Conservation (phyloP, 2,113 vertebrate species). For the Diadophis punctatus region DNA sequence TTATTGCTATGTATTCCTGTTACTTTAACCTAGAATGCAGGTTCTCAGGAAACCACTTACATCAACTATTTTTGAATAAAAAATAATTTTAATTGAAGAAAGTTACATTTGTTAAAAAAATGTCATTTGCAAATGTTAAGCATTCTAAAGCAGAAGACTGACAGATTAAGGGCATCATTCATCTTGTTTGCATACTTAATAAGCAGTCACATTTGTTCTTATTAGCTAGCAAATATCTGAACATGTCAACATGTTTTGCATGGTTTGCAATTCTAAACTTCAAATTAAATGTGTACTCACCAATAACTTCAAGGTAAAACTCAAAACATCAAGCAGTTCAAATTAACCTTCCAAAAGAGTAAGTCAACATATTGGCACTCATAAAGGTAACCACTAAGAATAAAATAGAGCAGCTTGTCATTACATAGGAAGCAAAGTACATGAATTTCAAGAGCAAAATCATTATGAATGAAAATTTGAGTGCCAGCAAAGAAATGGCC, state of each 20-base stretch:
- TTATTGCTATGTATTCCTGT: not conserved
- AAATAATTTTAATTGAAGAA: conserved; percentile 48
- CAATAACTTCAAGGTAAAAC: conserved; percentile 13
- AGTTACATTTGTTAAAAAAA: conserved; percentile 45
- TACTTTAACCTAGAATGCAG: not conserved
- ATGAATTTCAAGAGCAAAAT: not conserved
- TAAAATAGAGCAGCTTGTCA: not conserved
- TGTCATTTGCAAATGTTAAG: conserved; percentile 50
- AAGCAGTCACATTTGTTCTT: conserved; percentile 57
- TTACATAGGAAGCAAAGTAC: not conserved
- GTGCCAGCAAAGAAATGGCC: no score
- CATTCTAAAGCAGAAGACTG: conserved; percentile 47
- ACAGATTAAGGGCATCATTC: conserved; percentile 53
- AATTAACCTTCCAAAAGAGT: not conserved
- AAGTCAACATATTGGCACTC: not conserved
- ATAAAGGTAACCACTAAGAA: not conserved
- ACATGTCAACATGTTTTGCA: conserved; percentile 44
- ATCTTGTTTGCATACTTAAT: conserved; percentile 44
- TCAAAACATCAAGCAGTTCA: conserved; percentile 1
- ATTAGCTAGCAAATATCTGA: conserved; percentile 45
- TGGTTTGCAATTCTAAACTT: conserved; percentile 29
- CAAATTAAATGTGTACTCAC: conserved; percentile 25
- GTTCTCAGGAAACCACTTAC: not conserved
- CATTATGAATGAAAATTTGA: not conserved
- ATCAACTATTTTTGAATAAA: conserved; percentile 38